A percentile compares a stretch with the other conserved stretches of the same genome.
Evolutionary conservation across 92 coral and sea anemone genomes (phyloP).

Genomic region (Isaurus tuberculatus): DNA sequence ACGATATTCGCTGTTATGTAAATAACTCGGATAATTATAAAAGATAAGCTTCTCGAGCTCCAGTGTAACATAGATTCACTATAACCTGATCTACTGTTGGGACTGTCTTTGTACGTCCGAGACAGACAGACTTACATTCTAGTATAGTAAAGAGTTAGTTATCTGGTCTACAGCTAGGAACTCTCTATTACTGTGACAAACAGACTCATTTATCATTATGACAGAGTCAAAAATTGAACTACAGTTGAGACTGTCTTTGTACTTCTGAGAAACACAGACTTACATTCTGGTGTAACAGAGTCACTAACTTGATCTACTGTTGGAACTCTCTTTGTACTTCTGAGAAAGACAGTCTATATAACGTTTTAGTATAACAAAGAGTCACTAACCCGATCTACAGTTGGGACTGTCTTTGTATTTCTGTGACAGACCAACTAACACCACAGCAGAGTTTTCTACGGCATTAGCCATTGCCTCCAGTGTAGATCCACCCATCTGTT

Average conservation of each 20-base stretch:
- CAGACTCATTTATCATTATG: neutral
- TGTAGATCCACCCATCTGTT: slow-evolving; percentile 90
- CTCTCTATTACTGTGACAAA: neutral
- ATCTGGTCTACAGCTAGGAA: too few species aligned
- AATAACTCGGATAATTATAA: too few species aligned
- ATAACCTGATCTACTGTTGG: slow-evolving; percentile 81
- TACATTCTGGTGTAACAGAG: slow-evolving; percentile 54
- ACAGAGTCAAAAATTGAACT: slow-evolving; percentile 50
- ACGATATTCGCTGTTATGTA: too few species aligned
- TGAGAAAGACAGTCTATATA: neutral
- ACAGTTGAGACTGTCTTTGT: slow-evolving; percentile 85
- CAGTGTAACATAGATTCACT: slow-evolving; percentile 15
- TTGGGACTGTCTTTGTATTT: slow-evolving; percentile 87
- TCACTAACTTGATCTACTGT: too few species aligned
- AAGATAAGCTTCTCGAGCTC: too few species aligned
- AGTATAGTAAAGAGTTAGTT: neutral
- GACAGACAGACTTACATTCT: slow-evolving; percentile 82
- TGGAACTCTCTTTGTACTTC: neutral
- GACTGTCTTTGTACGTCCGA: slow-evolving; percentile 85
- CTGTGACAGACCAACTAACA: slow-evolving; percentile 84
- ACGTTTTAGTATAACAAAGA: too few species aligned
- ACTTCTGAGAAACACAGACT: slow-evolving; percentile 86
- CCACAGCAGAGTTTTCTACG: slow-evolving; percentile 81
- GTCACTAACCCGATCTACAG: slow-evolving; percentile 70
- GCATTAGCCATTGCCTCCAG: slow-evolving; percentile 86